phyloP scores from a whole-genome alignment of 2,113 vertebrate species.

The Zingel zingel region DNA sequence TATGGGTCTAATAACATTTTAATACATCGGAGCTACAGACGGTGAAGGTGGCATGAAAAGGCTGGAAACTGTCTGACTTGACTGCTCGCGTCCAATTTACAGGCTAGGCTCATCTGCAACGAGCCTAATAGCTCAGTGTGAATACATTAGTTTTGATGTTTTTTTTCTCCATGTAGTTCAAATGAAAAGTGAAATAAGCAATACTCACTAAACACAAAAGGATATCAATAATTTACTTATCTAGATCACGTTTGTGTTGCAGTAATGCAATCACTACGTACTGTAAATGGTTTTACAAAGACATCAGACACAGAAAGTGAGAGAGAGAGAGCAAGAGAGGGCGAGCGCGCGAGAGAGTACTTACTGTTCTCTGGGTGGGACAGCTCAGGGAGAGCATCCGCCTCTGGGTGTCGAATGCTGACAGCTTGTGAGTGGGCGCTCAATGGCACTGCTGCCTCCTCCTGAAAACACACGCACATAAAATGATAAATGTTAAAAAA shows the following conservation, averaged over 20 bases:
- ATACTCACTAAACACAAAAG: background rate
- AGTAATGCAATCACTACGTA: background rate
- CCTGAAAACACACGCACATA: slow-evolving; percentile 53
- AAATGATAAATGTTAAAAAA: slow-evolving; percentile 38
- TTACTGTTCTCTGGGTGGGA: slow-evolving; percentile 80
- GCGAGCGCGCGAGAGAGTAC: slow-evolving; percentile 18
- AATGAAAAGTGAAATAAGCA: background rate
- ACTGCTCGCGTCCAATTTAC: no score
- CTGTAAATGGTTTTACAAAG: background rate
- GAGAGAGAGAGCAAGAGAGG: background rate
- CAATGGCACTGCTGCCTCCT: slow-evolving; percentile 56
- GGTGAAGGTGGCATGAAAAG: no score
- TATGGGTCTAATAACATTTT: no score
- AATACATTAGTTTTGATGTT: no score
- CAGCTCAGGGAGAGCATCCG: slow-evolving; percentile 66
- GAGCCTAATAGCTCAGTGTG: no score
- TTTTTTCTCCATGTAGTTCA: background rate
- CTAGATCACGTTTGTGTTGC: background rate
- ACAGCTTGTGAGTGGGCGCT: slow-evolving; percentile 81
- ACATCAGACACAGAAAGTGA: slow-evolving; percentile 13
- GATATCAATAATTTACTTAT: background rate
- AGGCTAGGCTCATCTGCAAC: no score
- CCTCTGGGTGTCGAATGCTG: slow-evolving; percentile 59
- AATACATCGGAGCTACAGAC: no score
- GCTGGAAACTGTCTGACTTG: no score